Conservation (phyloP, 92 coral and sea anemone genomes). For the Diadumene lineata region DNA sequence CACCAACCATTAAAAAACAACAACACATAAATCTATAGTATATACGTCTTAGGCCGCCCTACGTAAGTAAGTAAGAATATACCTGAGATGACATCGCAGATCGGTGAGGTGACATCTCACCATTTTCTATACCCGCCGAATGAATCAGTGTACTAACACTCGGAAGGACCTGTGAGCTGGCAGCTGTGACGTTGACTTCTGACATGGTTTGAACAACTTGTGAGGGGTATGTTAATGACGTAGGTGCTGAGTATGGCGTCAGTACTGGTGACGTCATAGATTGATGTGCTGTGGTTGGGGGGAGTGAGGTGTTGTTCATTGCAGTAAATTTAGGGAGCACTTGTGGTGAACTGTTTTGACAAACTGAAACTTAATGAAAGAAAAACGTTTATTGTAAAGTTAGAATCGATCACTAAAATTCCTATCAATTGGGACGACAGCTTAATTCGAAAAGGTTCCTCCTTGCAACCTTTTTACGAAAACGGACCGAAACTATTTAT, state of each 20-base stretch:
- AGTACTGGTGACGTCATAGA: conserved; percentile 10
- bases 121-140: conserved; percentile 20
- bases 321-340: not conserved
- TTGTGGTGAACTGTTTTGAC: conserved; percentile 12
- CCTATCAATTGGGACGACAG: too few relatives aligned
- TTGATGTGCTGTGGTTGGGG: not conserved
- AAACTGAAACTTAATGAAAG: too few relatives aligned
- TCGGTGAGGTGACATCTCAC: conserved; percentile 1
- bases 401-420: too few relatives aligned
- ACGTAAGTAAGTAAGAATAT: not conserved
- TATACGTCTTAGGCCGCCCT: too few relatives aligned
- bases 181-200: not conserved
- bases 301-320: not conserved
- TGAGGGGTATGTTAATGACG: not conserved
- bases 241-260: conserved; percentile 6
- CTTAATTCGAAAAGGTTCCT: too few relatives aligned
- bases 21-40: too few relatives aligned
- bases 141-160: conserved; percentile 31
- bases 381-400: too few relatives aligned
- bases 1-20: too few relatives aligned
- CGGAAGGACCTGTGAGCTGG: conserved; percentile 13
- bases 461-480: too few relatives aligned
- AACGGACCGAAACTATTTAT: too few relatives aligned
- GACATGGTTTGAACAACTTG: conserved; percentile 15
- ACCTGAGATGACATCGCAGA: conserved; percentile 20